These are phyloP conservation scores for Daubentonia madagascariensis DNA, from an alignment of 2,113 vertebrate species.

Conservation along the genomic window DNA sequence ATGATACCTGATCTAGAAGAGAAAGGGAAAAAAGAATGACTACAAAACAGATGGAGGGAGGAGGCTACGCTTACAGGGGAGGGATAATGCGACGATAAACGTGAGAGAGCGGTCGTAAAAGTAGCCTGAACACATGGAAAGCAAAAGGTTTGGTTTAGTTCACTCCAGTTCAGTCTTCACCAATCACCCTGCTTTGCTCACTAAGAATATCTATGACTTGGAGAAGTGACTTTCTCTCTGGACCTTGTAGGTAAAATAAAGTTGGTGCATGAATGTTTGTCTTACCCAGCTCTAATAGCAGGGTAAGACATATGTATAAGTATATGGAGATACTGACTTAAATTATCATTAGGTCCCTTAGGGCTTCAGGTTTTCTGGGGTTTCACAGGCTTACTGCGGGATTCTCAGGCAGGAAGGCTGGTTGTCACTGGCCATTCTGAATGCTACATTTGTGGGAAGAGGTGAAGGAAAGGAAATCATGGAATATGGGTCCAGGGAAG, in stretches of 20 bases:
- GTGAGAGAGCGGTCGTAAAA: neutral
- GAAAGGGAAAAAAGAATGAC: neutral
- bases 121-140: neutral
- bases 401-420: neutral
- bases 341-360: neutral
- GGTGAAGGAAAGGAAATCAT: neutral
- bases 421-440: neutral
- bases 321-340: neutral
- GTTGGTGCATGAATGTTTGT: neutral
- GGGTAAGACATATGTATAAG: too few relatives aligned
- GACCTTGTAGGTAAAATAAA: neutral
- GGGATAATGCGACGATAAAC: neutral
- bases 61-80: neutral
- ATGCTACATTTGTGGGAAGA: neutral
- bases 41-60: neutral
- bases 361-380: neutral
- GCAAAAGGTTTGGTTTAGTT: neutral
- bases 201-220: neutral
- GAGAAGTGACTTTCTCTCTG: neutral
- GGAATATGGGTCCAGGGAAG: neutral
- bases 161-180: neutral
- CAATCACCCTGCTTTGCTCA: neutral
- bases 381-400: neutral
- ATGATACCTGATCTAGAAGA: neutral
- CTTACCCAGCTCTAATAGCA: neutral